These are phyloP conservation scores for Brachionus asplanchnoidis DNA, from an alignment of 1,140 invertebrate genomes.

Conservation along the genomic window DNA sequence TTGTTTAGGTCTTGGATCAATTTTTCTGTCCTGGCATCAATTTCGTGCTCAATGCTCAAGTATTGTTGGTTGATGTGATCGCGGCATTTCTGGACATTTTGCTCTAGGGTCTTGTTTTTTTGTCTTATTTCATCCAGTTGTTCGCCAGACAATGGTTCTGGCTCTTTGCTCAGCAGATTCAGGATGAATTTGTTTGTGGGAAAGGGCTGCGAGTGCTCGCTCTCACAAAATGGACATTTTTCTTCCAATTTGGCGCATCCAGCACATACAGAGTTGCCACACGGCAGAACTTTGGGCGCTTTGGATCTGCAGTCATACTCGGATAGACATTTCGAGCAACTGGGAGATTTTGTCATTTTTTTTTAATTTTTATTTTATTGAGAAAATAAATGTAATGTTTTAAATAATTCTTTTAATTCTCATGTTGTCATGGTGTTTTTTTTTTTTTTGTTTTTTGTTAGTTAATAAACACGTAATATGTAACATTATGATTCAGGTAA, in stretches of 20 bases:
- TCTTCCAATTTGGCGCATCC: background rate
- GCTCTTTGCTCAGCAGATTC: background rate
- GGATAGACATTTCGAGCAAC: background rate
- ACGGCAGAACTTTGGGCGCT: constrained; percentile 20
- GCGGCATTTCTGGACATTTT: background rate
- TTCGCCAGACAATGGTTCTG: background rate
- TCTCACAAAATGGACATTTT: constrained; percentile 14
- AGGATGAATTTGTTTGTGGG: constrained; percentile 1
- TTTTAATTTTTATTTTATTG: background rate
- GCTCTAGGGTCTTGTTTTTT: background rate
- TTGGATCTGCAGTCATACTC: background rate
- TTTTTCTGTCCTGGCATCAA: background rate
- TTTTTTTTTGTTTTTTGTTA: background rate
- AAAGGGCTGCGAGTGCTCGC: background rate
- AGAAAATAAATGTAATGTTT: background rate
- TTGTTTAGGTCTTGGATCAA: background rate
- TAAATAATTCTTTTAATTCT: background rate
- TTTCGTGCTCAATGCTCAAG: background rate
- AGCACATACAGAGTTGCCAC: constrained; percentile 18
- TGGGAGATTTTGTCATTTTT: constrained; percentile 29
- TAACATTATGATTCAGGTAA: background rate
- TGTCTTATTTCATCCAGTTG: background rate
- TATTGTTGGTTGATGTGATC: background rate
- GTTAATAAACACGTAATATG: background rate
- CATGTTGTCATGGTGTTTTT: background rate